phyloP scores from a whole-genome alignment of 1,140 invertebrate species.

The Diplogasteroides magnus region DNA sequence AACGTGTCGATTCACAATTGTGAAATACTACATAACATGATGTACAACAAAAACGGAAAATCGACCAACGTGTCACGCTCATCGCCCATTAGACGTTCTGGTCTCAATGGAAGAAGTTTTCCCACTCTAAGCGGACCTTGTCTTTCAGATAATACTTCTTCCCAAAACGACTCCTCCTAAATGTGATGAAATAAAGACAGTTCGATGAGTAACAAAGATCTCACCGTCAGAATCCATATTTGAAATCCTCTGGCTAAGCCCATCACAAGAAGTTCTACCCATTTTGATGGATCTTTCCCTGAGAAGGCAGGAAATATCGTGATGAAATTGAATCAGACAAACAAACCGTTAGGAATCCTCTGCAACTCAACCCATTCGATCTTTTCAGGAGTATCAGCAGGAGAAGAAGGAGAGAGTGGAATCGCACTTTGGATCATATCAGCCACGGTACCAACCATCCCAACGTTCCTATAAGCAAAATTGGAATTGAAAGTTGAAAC shows the following conservation, averaged over 20 bases:
- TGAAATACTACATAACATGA: neutral
- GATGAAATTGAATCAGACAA: neutral
- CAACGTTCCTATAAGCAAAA: conserved; percentile 26
- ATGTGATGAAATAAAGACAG: conserved; percentile 1
- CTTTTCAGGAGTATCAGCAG: conserved; percentile 30
- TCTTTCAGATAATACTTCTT: conserved; percentile 59
- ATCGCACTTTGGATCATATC: conserved; percentile 52
- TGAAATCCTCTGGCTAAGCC: conserved; percentile 52
- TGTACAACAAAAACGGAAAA: neutral
- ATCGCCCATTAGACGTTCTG: conserved; percentile 19
- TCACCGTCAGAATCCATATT: conserved; percentile 44
- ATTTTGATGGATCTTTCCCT: conserved; percentile 1
- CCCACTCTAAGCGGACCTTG: conserved; percentile 58
- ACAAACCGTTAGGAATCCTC: conserved; percentile 8
- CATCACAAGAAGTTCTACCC: conserved; percentile 39
- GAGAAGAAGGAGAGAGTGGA: conserved; percentile 26
- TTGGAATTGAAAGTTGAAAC: too few species aligned
- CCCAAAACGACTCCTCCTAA: conserved; percentile 36
- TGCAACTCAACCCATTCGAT: conserved; percentile 47
- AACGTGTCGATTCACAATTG: too few species aligned
- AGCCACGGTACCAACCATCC: conserved; percentile 35
- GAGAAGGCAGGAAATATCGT: neutral
- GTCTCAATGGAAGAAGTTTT: conserved; percentile 51
- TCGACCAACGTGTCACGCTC: neutral
- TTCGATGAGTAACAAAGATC: conserved; percentile 7